A percentile compares a stretch with the other conserved stretches of the same genome.
Conservation (phyloP, 2,888 invertebrate genomes). For the Tenodera sinensis region DNA sequence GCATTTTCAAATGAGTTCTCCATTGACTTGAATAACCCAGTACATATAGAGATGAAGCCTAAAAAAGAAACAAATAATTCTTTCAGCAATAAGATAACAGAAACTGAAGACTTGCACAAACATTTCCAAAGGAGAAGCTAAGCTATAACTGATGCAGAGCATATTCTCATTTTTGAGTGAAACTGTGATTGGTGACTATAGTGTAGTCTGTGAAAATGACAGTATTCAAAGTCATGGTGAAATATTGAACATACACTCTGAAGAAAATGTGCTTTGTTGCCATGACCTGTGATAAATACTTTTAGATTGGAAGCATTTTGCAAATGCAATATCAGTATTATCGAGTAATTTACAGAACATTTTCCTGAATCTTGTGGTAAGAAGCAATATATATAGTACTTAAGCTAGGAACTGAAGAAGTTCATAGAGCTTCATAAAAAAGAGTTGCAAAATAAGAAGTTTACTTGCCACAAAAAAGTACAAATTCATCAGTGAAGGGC, state of each 20-base stretch:
- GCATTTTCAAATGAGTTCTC: slow-evolving; percentile 36
- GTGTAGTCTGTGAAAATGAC: neutral
- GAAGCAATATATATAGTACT: neutral
- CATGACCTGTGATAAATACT: neutral
- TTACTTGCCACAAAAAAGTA: neutral
- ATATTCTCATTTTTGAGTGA: neutral
- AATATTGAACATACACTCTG: neutral
- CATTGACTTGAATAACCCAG: slow-evolving; percentile 46
- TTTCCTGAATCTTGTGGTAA: neutral
- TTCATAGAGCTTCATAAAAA: neutral
- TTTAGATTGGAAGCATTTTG: neutral
- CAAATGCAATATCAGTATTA: neutral
- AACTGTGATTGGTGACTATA: neutral
- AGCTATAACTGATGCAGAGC: neutral
- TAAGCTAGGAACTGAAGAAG: too few relatives aligned
- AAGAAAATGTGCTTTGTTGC: neutral
- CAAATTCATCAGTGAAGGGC: neutral
- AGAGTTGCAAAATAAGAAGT: neutral
- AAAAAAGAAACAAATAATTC: neutral
- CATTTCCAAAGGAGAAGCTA: neutral
- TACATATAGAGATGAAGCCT: slow-evolving; percentile 39
- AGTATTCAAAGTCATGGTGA: neutral
- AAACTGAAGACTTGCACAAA: neutral
- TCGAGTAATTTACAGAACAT: neutral
- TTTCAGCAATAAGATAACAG: neutral